Conservation (phyloP, 2,888 invertebrate genomes). For the Drosophila mettleri region DNA sequence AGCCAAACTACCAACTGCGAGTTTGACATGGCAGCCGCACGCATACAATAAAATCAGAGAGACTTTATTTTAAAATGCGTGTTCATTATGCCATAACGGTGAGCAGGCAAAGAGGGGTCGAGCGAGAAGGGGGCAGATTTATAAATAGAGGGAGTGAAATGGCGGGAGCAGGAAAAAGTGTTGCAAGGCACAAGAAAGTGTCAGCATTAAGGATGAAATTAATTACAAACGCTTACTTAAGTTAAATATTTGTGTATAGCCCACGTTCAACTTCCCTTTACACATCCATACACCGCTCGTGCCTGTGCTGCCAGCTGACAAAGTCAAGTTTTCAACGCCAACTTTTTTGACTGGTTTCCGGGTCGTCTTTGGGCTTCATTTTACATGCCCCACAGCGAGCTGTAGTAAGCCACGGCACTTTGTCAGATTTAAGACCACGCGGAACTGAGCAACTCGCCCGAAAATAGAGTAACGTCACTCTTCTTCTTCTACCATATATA, state of each 20-base stretch:
- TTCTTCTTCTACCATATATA: neutral
- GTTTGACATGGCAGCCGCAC: conserved; percentile 33
- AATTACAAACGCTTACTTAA: conserved; percentile 77
- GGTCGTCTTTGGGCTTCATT: conserved; percentile 50
- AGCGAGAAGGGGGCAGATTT: neutral
- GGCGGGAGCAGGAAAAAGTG: conserved; percentile 41
- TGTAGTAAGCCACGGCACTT: conserved; percentile 67
- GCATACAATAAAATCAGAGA: conserved; percentile 37
- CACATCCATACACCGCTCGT: neutral
- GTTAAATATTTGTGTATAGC: conserved; percentile 74
- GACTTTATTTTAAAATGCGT: conserved; percentile 74
- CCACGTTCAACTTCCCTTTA: conserved; percentile 31
- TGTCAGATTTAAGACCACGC: conserved; percentile 67
- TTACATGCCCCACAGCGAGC: conserved; percentile 48
- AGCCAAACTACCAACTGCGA: conserved; percentile 42
- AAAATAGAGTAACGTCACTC: conserved; percentile 54
- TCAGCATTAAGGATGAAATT: conserved; percentile 75
- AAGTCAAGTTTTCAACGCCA: conserved; percentile 62
- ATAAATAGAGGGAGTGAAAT: neutral
- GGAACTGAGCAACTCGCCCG: conserved; percentile 53
- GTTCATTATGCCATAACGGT: conserved; percentile 71
- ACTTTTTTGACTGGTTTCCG: conserved; percentile 21
- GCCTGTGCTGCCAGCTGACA: conserved; percentile 34
- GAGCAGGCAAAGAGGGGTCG: neutral
- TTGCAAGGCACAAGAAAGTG: conserved; percentile 64